A percentile compares a stretch with the other conserved stretches of the same genome.
Evolutionary conservation across 2,797 vertebrate genomes (phyloP).

Genomic region (Tarsius wallacei): DNA sequence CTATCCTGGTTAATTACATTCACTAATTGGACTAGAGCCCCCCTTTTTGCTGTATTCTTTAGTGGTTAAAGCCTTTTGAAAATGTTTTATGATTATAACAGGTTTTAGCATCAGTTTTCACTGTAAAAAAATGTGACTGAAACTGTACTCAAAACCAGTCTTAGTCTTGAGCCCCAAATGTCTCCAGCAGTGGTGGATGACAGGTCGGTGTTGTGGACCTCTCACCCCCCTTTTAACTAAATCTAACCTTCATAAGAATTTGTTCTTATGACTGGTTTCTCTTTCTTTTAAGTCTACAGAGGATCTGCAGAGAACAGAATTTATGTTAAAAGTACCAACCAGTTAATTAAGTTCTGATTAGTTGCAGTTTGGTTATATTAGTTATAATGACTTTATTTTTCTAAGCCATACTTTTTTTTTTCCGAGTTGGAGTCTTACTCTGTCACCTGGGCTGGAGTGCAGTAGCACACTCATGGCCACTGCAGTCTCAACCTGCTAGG

Average conservation of each 20-base stretch:
- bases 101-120: not conserved
- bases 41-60: conserved; percentile 13
- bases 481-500: too few species aligned
- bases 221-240: not conserved
- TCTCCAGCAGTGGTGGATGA: not conserved
- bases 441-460: too few species aligned
- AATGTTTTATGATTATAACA: conserved; percentile 17
- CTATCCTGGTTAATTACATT: not conserved
- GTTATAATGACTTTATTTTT: conserved; percentile 35
- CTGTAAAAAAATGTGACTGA: not conserved
- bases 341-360: conserved; percentile 47
- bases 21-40: not conserved
- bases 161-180: not conserved
- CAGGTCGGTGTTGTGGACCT: not conserved
- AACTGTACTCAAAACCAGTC: not conserved
- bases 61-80: conserved; percentile 47
- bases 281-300: conserved; percentile 36
- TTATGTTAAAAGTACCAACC: conserved; percentile 40
- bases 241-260: conserved; percentile 36
- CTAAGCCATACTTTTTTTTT: not conserved
- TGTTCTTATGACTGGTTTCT: conserved; percentile 31
- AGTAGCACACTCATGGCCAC: too few species aligned
- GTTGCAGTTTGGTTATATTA: conserved; percentile 42
- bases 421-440: too few species aligned
- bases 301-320: conserved; percentile 51